phyloP scores from a whole-genome alignment of 23 tunicate species.

The Pegea sp. region DNA sequence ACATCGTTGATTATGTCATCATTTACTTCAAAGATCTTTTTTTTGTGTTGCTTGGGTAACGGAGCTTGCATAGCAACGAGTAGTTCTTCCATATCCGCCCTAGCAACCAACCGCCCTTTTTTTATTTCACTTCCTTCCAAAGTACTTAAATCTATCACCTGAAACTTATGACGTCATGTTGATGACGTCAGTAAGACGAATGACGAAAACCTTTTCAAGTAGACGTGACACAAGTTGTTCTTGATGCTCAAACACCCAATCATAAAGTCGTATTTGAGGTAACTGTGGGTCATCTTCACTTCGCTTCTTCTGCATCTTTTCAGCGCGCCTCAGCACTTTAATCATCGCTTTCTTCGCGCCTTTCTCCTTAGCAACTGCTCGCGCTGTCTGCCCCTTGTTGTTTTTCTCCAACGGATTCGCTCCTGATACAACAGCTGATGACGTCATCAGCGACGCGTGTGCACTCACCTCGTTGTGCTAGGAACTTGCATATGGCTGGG shows the following conservation, averaged over 20 bases:
- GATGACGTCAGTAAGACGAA: not conserved
- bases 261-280: constrained; percentile 29
- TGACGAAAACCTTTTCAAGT: constrained; percentile 4
- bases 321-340: constrained; percentile 10
- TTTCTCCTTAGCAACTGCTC: constrained; percentile 75
- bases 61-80: not conserved
- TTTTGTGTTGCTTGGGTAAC: not conserved
- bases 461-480: constrained; percentile 67
- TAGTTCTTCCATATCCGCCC: not conserved
- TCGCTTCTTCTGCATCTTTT: not conserved
- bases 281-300: not conserved
- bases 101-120: not conserved
- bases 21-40: not conserved
- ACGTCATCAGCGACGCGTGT: not conserved
- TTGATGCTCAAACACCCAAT: constrained; percentile 32
- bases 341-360: constrained; percentile 59
- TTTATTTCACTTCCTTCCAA: too few relatives aligned
- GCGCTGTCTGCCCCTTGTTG: constrained; percentile 67
- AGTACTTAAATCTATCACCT: too few relatives aligned
- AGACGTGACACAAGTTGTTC: not conserved
- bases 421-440: constrained; percentile 11
- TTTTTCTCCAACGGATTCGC: constrained; percentile 67
- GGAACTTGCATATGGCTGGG: constrained; percentile 55
- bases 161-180: not conserved
- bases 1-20: not conserved